Conservation (phyloP, 2,888 invertebrate species). For the Cryptophagus acutangulus region DNA sequence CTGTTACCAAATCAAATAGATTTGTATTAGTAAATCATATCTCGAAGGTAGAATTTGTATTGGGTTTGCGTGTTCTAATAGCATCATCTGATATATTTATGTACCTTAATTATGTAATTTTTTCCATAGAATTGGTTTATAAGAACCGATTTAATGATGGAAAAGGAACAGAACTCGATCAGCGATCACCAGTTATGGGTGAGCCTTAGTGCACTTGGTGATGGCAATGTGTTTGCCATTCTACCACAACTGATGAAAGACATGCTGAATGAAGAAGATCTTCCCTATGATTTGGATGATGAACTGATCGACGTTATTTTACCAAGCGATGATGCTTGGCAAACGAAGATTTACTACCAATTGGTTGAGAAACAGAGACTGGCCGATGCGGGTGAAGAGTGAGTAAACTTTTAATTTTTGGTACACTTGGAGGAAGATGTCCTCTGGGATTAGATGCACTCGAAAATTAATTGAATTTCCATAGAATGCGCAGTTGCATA, state of each 20-base stretch:
- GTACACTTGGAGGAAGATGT: no score
- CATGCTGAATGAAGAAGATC: slow-evolving; percentile 46
- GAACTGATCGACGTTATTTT: slow-evolving; percentile 52
- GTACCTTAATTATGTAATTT: slow-evolving; percentile 4
- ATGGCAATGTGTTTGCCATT: slow-evolving; percentile 59
- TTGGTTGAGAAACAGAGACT: slow-evolving; percentile 62
- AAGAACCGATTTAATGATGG: neutral
- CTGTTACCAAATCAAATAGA: no score
- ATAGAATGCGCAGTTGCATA: no score
- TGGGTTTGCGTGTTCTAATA: slow-evolving; percentile 1
- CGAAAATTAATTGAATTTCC: no score
- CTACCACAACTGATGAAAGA: slow-evolving; percentile 63
- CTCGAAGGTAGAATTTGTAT: no score
- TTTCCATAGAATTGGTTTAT: neutral
- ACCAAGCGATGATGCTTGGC: slow-evolving; percentile 66
- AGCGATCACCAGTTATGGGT: slow-evolving; percentile 50
- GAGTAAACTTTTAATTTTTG: slow-evolving; percentile 10
- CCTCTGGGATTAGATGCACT: no score
- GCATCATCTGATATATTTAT: slow-evolving; percentile 3
- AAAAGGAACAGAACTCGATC: neutral
- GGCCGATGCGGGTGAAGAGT: slow-evolving; percentile 34
- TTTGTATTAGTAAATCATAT: no score
- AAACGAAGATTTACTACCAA: slow-evolving; percentile 62
- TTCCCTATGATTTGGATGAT: slow-evolving; percentile 22
- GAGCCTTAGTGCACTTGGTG: slow-evolving; percentile 53